Evolutionary conservation across 2,113 vertebrate genomes (phyloP), one percentile per base, ranked within the genome.

Genomic region (Platichthys flesus): DNA sequence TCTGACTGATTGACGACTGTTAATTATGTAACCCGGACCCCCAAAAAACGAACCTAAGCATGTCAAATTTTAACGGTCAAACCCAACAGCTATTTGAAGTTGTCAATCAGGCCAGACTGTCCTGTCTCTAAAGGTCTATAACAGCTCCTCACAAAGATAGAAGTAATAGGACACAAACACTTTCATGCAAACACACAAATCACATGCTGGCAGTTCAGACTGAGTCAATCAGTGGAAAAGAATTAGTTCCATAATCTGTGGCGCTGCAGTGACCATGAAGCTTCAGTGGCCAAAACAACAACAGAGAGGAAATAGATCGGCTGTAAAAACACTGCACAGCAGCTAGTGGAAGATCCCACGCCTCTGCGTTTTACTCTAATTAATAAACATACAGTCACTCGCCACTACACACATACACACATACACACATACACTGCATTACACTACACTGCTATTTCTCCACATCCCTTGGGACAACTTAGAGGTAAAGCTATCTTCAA

Each of bases 391-490:
- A 60, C 0, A 66, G 54, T n/a, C 5, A 42, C 66, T 45, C 9
- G 20, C 66, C 23, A 24, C 23, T 15, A 31, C 66, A 57, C 52
- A 67, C 12, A 28, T 13, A 60, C 28, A 40, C 70, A 61, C 73
- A 61, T 31, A 61, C 54, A 9, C 40, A 42, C 28, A 28, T 31
- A 42, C 47, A 61, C 54, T 12, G 47, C 35, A 56, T 42, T 56
- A 5, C 40, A 42, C 28, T 62, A 10, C 42, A n/a, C 42, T 71
- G 52, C 59, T 70, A 64, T 62, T 23, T 71, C 58, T 78, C 65
- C 55, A 6, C 16, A 2, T 71, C 74, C 65, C 35, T 5, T 6
- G 67, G 58, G 84, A 65, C 47, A 78, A 81, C 12, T 73, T 71
- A 35, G 42, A 23, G 37, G 60, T 66, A 47, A 71, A 84, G 56